phyloP scores from a whole-genome alignment of 2,113 vertebrate species.

The Tyto alba region DNA sequence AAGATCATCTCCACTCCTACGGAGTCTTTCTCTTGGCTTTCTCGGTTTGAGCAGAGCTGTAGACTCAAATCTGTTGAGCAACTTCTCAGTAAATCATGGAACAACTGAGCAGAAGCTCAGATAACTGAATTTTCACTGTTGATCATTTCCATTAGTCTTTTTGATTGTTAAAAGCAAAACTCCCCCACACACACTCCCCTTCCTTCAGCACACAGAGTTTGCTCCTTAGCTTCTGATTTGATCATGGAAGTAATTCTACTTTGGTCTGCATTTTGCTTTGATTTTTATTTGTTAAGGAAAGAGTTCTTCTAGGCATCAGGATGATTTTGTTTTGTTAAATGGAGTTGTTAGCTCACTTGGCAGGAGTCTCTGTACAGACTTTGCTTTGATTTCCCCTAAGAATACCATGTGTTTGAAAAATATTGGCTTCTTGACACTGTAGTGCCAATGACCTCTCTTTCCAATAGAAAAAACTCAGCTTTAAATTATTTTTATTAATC shows the following conservation, averaged over 20 bases:
- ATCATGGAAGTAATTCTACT: not conserved
- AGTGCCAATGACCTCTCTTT: constrained; percentile 53
- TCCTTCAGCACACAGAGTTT: not conserved
- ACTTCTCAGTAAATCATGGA: not conserved
- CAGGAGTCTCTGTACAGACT: constrained; percentile 22
- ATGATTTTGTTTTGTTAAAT: constrained; percentile 50
- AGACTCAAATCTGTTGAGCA: not conserved
- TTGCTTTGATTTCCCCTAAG: constrained; percentile 54
- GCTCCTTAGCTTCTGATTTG: not conserved
- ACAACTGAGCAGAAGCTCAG: not conserved
- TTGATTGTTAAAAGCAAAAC: not conserved
- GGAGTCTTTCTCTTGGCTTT: not conserved
- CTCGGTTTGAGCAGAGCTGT: not conserved
- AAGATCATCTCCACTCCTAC: not conserved
- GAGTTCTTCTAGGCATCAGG: not conserved
- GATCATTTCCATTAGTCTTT: not conserved
- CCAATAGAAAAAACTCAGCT: constrained; percentile 55
- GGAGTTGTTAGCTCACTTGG: constrained; percentile 51
- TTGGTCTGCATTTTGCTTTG: not conserved
- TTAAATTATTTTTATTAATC: constrained; percentile 69
- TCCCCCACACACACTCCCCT: not conserved
- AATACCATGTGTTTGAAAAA: constrained; percentile 56
- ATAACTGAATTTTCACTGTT: not conserved
- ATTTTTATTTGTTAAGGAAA: constrained; percentile 26
- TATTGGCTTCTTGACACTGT: constrained; percentile 37